Evolutionary conservation across 2,888 invertebrate genomes (phyloP).

Genomic region (Temnothorax ravouxi): DNA sequence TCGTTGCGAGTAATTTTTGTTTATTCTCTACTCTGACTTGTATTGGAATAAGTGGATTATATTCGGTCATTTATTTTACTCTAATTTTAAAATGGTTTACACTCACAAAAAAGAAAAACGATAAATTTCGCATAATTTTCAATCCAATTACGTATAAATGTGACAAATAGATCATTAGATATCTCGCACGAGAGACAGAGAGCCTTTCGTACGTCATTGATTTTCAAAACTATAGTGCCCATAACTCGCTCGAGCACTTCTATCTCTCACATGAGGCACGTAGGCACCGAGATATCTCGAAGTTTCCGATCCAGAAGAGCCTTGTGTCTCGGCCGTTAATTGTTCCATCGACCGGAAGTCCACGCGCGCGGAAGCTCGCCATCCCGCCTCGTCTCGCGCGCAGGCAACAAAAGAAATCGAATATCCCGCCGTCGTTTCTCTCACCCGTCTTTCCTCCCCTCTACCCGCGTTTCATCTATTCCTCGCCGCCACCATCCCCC

Average conservation of each 20-base stretch:
- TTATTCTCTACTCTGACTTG: not conserved
- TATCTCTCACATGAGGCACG: slow-evolving; percentile 26
- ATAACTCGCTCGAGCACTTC: slow-evolving; percentile 34
- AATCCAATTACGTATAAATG: not conserved
- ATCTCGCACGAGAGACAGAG: not conserved
- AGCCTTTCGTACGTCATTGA: slow-evolving; percentile 18
- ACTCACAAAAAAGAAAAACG: not conserved
- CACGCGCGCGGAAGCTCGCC: slow-evolving; percentile 42
- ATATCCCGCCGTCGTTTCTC: slow-evolving; percentile 57
- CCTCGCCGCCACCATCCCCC: slow-evolving; percentile 24
- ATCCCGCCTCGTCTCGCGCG: slow-evolving; percentile 4
- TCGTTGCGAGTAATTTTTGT: not conserved
- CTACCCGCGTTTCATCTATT: slow-evolving; percentile 24
- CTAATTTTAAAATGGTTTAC: not conserved
- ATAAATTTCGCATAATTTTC: not conserved
- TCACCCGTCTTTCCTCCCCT: slow-evolving; percentile 20
- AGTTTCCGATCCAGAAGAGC: slow-evolving; percentile 55
- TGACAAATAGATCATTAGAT: not conserved
- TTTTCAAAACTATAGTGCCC: slow-evolving; percentile 22
- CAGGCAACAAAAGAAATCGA: slow-evolving; percentile 65
- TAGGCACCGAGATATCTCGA: slow-evolving; percentile 44
- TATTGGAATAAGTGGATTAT: not conserved
- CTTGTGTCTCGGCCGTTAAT: slow-evolving; percentile 57
- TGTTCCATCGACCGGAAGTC: slow-evolving; percentile 58
- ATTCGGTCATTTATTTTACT: not conserved